A percentile compares a stretch with the other conserved stretches of the same genome.
phyloP scores from a whole-genome alignment of 2,113 vertebrate genomes.

The Lipophrys pholis region DNA sequence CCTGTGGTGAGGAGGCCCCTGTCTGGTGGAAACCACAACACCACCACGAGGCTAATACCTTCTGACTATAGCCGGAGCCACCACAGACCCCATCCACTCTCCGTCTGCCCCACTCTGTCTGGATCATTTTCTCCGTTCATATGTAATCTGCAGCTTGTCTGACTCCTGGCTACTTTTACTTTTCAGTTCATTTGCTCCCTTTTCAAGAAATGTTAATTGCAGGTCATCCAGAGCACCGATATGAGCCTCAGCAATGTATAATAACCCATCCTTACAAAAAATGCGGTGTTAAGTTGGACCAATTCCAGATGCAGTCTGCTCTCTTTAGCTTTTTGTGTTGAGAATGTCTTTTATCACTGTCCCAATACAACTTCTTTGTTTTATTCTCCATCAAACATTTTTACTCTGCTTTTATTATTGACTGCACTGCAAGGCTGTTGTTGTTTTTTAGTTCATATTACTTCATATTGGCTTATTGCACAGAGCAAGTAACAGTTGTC shows the following conservation, averaged over 20 bases:
- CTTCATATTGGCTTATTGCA: background rate
- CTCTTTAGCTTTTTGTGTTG: slow-evolving; percentile 4
- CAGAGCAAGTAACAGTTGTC: no score
- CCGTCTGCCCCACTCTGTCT: slow-evolving; percentile 42
- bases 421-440: background rate
- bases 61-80: slow-evolving; percentile 51
- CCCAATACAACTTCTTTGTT: background rate
- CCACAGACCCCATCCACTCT: slow-evolving; percentile 48
- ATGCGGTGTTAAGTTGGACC: background rate
- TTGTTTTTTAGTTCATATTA: background rate
- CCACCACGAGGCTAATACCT: slow-evolving; percentile 41
- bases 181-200: slow-evolving; percentile 39
- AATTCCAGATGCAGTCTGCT: slow-evolving; percentile 20
- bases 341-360: slow-evolving; percentile 1
- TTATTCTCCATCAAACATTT: background rate
- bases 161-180: slow-evolving; percentile 28
- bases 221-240: slow-evolving; percentile 37
- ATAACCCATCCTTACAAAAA: slow-evolving; percentile 17
- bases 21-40: slow-evolving; percentile 68
- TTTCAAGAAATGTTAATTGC: slow-evolving; percentile 57
- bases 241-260: slow-evolving; percentile 20
- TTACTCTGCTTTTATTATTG: background rate
- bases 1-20: slow-evolving; percentile 64
- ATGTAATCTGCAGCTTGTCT: slow-evolving; percentile 20
- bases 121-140: slow-evolving; percentile 9